Percentiles rank a stretch among this genome's conserved stretches.
phyloP scores from a whole-genome alignment of 2,113 vertebrate genomes.

The Columba janthina region DNA sequence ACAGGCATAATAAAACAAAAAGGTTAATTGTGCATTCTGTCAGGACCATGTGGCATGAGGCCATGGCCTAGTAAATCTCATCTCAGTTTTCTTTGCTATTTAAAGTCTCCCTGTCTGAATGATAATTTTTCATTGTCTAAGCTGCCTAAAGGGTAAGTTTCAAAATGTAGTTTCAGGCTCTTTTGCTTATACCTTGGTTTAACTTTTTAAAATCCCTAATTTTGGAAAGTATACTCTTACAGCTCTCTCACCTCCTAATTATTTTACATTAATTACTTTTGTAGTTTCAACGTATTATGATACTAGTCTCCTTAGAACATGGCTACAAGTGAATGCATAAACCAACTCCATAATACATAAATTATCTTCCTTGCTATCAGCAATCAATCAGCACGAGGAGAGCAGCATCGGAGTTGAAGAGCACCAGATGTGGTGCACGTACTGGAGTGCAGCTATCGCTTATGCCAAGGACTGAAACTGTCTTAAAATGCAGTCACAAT shows the following conservation, averaged over 20 bases:
- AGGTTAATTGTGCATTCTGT: slow-evolving; percentile 73
- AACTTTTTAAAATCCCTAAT: slow-evolving; percentile 34
- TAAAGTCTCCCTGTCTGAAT: slow-evolving; percentile 15
- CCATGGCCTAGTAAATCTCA: slow-evolving; percentile 36
- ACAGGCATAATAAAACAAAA: slow-evolving; percentile 67
- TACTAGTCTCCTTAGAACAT: not conserved
- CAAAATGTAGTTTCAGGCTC: slow-evolving; percentile 46
- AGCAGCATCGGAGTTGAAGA: not conserved
- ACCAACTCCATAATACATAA: not conserved
- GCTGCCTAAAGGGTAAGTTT: slow-evolving; percentile 40
- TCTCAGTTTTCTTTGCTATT: slow-evolving; percentile 33
- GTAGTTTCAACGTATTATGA: not conserved
- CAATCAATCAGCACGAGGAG: not conserved
- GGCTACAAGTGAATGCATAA: not conserved
- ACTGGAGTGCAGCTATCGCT: not conserved
- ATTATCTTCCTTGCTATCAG: not conserved
- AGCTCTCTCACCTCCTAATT: slow-evolving; percentile 2
- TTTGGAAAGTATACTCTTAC: not conserved
- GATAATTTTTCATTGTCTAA: slow-evolving; percentile 34
- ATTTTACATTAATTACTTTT: slow-evolving; percentile 40
- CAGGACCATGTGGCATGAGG: slow-evolving; percentile 45
- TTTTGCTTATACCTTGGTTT: not conserved
- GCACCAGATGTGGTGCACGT: accelerated
- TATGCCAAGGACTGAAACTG: not conserved
- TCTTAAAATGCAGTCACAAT: not conserved